Percentiles rank a stretch among this genome's conserved stretches.
Evolutionary conservation across 2,113 vertebrate species (phyloP).

Genomic region (Lutjanus erythropterus): DNA sequence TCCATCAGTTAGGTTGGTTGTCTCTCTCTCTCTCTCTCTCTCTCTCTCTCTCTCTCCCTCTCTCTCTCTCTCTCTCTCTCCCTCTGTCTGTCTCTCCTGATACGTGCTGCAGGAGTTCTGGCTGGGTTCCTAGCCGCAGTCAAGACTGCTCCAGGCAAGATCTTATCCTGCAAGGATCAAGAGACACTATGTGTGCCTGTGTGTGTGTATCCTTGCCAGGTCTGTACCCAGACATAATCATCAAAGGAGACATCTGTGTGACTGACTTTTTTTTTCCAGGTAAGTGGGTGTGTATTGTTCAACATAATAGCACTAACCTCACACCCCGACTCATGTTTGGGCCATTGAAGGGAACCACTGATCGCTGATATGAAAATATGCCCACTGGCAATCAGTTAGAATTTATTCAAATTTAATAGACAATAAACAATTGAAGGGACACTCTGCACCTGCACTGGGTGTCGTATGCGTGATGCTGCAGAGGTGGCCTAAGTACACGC

Average conservation of each 20-base stretch:
- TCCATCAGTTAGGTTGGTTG: slow-evolving; percentile 61
- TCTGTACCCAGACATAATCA: slow-evolving; percentile 77
- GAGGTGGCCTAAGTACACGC: too few species aligned
- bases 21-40: slow-evolving; percentile 16
- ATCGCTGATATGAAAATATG: slow-evolving; percentile 69
- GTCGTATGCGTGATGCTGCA: too few species aligned
- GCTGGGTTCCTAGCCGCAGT: slow-evolving; percentile 76
- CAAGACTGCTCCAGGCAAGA: slow-evolving; percentile 82
- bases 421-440: slow-evolving; percentile 60
- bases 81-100: slow-evolving; percentile 41
- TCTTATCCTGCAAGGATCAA: slow-evolving; percentile 85
- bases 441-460: slow-evolving; percentile 58
- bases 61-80: slow-evolving; percentile 10
- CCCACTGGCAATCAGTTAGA: slow-evolving; percentile 72
- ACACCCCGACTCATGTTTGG: slow-evolving; percentile 59
- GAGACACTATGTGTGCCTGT: slow-evolving; percentile 77
- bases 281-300: slow-evolving; percentile 70
- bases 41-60: slow-evolving; percentile 39
- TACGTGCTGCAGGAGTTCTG: slow-evolving; percentile 81
- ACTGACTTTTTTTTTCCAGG: slow-evolving; percentile 65
- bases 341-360: slow-evolving; percentile 52
- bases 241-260: slow-evolving; percentile 83
- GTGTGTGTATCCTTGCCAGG: slow-evolving; percentile 77
- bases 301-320: slow-evolving; percentile 61
- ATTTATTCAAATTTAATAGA: slow-evolving; percentile 76